Percentiles rank a stretch among this genome's conserved stretches.
These are phyloP conservation scores for Phaenicophaeus curvirostris DNA, from an alignment of 2,797 vertebrate species.

Conservation along the genomic window DNA sequence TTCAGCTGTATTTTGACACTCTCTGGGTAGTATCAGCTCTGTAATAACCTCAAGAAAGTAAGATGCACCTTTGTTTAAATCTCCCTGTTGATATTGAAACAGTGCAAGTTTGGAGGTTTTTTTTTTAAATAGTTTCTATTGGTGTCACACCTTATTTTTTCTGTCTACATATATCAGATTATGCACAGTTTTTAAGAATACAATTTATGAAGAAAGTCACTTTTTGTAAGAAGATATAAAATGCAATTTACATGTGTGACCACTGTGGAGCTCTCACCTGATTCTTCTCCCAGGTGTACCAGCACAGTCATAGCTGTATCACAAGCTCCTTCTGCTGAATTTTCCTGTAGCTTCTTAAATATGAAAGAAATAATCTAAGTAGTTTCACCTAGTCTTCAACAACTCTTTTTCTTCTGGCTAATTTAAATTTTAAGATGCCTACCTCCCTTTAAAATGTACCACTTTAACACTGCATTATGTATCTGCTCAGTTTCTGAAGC, in stretches of 20 bases:
- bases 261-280: neutral
- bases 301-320: neutral
- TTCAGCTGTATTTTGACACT: neutral
- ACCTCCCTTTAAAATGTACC: neutral
- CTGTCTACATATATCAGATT: neutral
- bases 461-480: neutral
- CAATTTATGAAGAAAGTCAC: neutral
- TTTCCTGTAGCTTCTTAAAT: neutral
- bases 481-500: neutral
- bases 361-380: neutral
- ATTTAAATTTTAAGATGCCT: neutral
- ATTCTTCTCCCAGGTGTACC: neutral
- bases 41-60: neutral
- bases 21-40: neutral
- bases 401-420: neutral
- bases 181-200: neutral
- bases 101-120: neutral
- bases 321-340: neutral
- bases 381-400: neutral
- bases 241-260: neutral
- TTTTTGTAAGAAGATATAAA: neutral
- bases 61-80: neutral
- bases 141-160: neutral
- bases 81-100: neutral
- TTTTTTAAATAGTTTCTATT: neutral